Evolutionary conservation across 1,140 invertebrate species (phyloP), one percentile per base, ranked within the genome.

Genomic region (Brachionus rubens): DNA sequence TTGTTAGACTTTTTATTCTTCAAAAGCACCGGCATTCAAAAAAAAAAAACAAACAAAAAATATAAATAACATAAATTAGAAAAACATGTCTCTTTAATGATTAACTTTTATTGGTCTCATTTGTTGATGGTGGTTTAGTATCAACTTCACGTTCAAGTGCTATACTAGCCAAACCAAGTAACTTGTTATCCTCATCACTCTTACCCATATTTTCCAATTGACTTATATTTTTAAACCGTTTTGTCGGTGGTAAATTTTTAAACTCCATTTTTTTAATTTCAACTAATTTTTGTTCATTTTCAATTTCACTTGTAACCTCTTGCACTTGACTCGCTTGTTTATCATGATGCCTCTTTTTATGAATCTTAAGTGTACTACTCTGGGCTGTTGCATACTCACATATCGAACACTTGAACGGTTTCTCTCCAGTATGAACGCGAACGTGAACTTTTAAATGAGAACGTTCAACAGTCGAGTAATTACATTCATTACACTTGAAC

Each of bases 401-500:
- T 76, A 79, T 82, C 21, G 80, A 80, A 77, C 84, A 85, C 43
- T 83, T 83, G 77, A 82, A 85, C 24, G 84, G 84, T 75, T 84
- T 84, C 62, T 85, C 84, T 36, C 84, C 92, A 0, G 92, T 96
- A 82, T 97, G 94, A 82, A 92, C 94, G 26, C 94, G 88, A 81
- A 96, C 92, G 81, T 97, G 94, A 43, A 94, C 86, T 75, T 94
- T 92, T 40, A 96, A 82, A 86, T 96, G 96, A 50, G 91, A 94
- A 65, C 96, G 83, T 84, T 96, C 94, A 0, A 96, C 94, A 77
- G 92, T 93, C 0, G 93, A 92, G 84, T 96, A 97, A 83, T 94
- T 92, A 85, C 94, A 97, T 81, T 96, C 92, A 0, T 90, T 88
- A 83, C 94, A 97, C 83, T 92, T 93, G 82, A 96, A 94, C 0